These are phyloP conservation scores for Drosophila rellima DNA, from an alignment of 2,888 invertebrate species.

Conservation along the genomic window DNA sequence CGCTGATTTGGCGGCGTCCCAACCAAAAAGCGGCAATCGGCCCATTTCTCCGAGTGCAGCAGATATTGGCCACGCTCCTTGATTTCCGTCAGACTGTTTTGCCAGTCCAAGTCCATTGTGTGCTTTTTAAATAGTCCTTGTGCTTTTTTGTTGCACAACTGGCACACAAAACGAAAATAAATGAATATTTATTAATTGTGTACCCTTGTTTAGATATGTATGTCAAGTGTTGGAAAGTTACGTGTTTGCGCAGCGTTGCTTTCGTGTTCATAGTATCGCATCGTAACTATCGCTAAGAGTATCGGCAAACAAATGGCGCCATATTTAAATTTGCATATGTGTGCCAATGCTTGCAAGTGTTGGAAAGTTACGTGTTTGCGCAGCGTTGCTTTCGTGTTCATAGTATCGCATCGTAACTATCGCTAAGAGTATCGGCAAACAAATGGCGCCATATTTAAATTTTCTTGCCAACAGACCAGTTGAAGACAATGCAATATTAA, in stretches of 20 bases:
- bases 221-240: constrained; percentile 41
- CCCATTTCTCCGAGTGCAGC: constrained; percentile 93
- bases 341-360: too few species aligned
- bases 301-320: neutral
- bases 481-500: too few species aligned
- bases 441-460: neutral
- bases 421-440: too few species aligned
- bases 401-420: too few species aligned
- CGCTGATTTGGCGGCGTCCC: constrained; percentile 92
- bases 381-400: too few species aligned
- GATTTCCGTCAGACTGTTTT: constrained; percentile 90
- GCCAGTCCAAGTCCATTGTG: constrained; percentile 89
- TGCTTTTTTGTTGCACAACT: neutral
- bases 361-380: too few species aligned
- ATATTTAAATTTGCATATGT: too few species aligned
- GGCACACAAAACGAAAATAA: neutral
- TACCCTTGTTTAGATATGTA: constrained; percentile 44
- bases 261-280: neutral
- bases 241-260: neutral
- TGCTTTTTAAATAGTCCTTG: neutral
- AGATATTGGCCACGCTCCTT: constrained; percentile 91
- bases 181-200: constrained; percentile 13
- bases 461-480: neutral
- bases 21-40: constrained; percentile 93
- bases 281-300: neutral